Base-by-base conservation (phyloP, 1,140 invertebrate genomes). In the Euborellia annulipes region DNA sequence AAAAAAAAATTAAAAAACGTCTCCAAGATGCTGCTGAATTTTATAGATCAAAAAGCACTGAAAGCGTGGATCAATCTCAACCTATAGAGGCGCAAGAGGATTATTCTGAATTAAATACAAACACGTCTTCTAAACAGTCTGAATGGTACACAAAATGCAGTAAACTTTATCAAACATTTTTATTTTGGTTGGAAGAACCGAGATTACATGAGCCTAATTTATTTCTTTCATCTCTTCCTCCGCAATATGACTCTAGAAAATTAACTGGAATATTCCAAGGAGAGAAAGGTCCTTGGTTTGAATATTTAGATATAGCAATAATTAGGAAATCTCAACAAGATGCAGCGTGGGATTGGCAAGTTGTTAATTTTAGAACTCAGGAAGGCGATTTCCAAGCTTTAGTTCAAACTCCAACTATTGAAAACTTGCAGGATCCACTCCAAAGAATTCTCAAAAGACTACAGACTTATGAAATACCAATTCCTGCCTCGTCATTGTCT, bases 141-240 rank as follows among this genome's bases (percentile, higher is more conserved):
- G 23, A 27, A 27, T 27, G 23, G 23, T 27, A 27, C 11, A 11
- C 4, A 27, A 27, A 27, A 27, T 27, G 23, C 11, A 27, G 36
- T 38, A 75, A 71, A 43, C 61, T 79, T 32, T 78, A 76, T 55
- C 70, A 70, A 58, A 79, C 79, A 6, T 75, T 79, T 49, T 66
- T 63, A 2, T 61, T 86, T 2, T 89, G 85, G 85, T 59, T 88
- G 39, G 82, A 86, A 56, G 84, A 88, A 55, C 75, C 79, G 3
- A 63, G 75, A 49, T 63, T 88, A 3, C 79, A 81, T 55, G 77
- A 82, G 55, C 62, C 71, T 2, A 72, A 71, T 19, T 56, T 84
- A 3, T 78, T 78, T 60, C 60, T 84, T n/a, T 76, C 77, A 16
- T 73, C 77, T 20, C 62, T 88, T 30, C 83, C 84, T 11, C 71